Base-by-base conservation (phyloP, 2,888 invertebrate species). In the Tachystola acroxantha region DNA sequence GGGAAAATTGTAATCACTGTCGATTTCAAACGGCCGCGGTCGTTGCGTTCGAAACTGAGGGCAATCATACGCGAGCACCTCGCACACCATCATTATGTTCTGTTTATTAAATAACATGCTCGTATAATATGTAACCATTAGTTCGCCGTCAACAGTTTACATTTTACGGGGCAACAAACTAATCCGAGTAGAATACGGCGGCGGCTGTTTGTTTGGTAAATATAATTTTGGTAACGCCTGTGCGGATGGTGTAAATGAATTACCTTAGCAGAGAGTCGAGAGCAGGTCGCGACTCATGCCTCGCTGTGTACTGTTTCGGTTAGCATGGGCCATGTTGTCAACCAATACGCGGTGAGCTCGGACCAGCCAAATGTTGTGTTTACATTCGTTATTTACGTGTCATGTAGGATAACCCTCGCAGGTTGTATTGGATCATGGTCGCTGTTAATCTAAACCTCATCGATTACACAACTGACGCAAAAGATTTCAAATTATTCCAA, bases 1-100 rank as follows among this genome's bases (percentile, higher is more conserved):
- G 82, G 84, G 85, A 81, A 85, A 85, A 81, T 84, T 75, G 81
- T 78, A 84, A 84, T 81, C 84, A 86, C 85, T 86, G 80, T 85
- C 84, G 82, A 82, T 86, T 86, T 85, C 84, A 73, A 80, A 75
- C 63, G 64, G 66, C 71, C 64, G 73, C 69, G 69, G 70, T 69
- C 57, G 57, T 62, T 72, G 70, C 72, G 62, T 71, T 68, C 61
- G 63, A 68, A 65, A 67, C 64, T 59, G 61, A 65, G 57, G 64
- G 64, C 68, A 69, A 68, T 67, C 69, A 68, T 51, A 53, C 46
- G 50, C 48, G 40, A 43, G 53, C 54, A 42, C 44, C 42, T 41
- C 39, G 49, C 45, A 40, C 42, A 44, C 43, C 51, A 46, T 47
- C 40, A 38, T 43, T 37, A 51, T 46, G 42, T 39, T 50, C 48